Evolutionary conservation across 2,113 vertebrate genomes (phyloP).

Genomic region (Aythya baeri): DNA sequence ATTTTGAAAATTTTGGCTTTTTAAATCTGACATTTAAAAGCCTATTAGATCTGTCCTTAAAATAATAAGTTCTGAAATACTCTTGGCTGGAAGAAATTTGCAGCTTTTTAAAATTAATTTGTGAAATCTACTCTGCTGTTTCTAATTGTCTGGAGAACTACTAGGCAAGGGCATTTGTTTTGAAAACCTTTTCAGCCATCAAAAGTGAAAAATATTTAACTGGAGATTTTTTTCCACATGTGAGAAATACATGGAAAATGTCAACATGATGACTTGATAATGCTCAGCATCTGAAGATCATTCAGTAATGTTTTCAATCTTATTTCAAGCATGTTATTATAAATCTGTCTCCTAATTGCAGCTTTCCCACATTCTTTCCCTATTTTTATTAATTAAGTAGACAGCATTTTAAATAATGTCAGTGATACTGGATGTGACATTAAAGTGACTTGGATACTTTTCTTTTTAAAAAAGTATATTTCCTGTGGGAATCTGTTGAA

Average conservation of each 20-base stretch:
- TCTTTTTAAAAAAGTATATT: not conserved
- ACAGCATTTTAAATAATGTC: not conserved
- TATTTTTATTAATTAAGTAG: not conserved
- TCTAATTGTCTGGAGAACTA: not conserved
- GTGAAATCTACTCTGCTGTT: not conserved
- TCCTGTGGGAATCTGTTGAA: not conserved
- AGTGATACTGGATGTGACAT: not conserved
- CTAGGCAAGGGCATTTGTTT: not conserved
- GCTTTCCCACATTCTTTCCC: not conserved
- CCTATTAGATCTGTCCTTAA: not conserved
- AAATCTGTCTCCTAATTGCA: not conserved
- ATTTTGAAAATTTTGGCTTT: not conserved
- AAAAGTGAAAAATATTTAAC: not conserved
- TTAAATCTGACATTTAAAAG: not conserved
- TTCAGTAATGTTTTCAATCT: not conserved
- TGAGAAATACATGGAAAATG: not conserved
- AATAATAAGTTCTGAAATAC: not conserved
- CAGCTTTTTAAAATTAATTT: not conserved
- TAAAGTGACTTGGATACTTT: not conserved
- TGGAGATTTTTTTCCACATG: not conserved
- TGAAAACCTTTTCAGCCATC: not conserved
- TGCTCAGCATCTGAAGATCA: not conserved
- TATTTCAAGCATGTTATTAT: not conserved
- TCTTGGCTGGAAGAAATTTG: not conserved
- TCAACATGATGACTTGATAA: not conserved